Evolutionary conservation across 37 sponge, comb jelly and placozoan species (phyloP).

Genomic region (Lycopodina hypogea): DNA sequence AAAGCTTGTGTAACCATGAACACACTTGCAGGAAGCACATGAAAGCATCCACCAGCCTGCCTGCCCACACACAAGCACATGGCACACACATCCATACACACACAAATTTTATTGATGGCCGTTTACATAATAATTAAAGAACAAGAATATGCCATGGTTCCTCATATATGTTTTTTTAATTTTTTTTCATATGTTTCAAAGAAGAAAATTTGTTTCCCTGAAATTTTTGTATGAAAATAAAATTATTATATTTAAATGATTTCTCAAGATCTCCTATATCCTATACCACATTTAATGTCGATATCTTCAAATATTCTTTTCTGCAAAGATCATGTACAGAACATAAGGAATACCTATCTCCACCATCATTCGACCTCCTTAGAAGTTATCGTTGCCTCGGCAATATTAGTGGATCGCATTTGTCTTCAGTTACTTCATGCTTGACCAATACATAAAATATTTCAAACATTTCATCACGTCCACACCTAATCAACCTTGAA

Average conservation of each 20-base stretch:
- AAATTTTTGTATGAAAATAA: conserved; percentile 21
- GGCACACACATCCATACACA: too few species aligned
- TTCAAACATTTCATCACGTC: conserved; percentile 16
- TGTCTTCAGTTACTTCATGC: conserved; percentile 17
- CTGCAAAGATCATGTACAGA: conserved; percentile 33
- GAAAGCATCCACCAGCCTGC: too few species aligned
- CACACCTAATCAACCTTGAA: too few species aligned
- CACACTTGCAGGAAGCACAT: too few species aligned
- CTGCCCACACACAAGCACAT: too few species aligned
- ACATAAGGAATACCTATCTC: neutral
- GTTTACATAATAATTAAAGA: too few species aligned
- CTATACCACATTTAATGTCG: conserved; percentile 5
- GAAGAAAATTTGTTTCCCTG: too few species aligned
- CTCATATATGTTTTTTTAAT: too few species aligned
- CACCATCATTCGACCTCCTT: conserved; percentile 36
- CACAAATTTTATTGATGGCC: too few species aligned
- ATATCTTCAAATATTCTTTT: conserved; percentile 29
- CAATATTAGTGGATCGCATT: conserved; percentile 33
- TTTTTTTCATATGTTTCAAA: too few species aligned
- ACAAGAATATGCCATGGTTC: too few species aligned
- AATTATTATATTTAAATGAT: conserved; percentile 17
- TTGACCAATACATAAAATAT: conserved; percentile 20
- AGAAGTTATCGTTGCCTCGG: conserved; percentile 22
- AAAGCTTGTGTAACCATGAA: too few species aligned
- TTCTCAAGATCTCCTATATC: conserved; percentile 37